Evolutionary conservation across 2,888 invertebrate species (phyloP), one percentile per base, ranked within the genome.

Genomic region (Cancer borealis): DNA sequence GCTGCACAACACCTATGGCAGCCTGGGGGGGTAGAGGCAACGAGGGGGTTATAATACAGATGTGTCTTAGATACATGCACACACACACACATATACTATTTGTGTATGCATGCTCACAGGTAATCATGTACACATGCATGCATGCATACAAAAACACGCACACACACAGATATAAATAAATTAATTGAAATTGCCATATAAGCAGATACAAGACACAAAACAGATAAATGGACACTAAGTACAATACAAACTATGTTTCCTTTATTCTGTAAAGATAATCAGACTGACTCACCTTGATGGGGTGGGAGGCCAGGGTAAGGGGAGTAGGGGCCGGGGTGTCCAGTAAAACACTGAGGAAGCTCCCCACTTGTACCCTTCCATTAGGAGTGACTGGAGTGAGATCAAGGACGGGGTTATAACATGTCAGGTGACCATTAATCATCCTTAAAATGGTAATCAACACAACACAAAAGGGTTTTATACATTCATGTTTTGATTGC

Each of bases 291-390:
- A 89, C 94, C 89, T 94, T 92, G 46, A 94, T 87, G 21, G 94
- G 92, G 14, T 79, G 49, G 60, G 88, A 26, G 39, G 88, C 66
- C 79, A 94, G 91, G 21, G 92, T 91, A 21, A 92, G 90, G 45
- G 90, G 91, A 2, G 94, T 87, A 14, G 87, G 90, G 14, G 91
- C 89, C 1, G 94, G 94, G 21, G 91, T 90, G 87, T 94, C 94
- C 39, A 94, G 92, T 39, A 91, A 87, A 46, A 94, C 94, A 47
- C 91, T 92, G 45, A 94, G 14, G 10, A 45, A 26, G 60, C 94
- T 94, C 49, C 30, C 49, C 30, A 94, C 92, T 79, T 60, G 87
- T 5, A 91, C 87, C 60, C 73, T 66, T 39, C 94, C 92, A 92
- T 39, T 91, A 39, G 91, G 87, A 46, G 45, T 66, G 4, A 92